phyloP scores from a whole-genome alignment of 2,888 invertebrate species.

The Troides helena region DNA sequence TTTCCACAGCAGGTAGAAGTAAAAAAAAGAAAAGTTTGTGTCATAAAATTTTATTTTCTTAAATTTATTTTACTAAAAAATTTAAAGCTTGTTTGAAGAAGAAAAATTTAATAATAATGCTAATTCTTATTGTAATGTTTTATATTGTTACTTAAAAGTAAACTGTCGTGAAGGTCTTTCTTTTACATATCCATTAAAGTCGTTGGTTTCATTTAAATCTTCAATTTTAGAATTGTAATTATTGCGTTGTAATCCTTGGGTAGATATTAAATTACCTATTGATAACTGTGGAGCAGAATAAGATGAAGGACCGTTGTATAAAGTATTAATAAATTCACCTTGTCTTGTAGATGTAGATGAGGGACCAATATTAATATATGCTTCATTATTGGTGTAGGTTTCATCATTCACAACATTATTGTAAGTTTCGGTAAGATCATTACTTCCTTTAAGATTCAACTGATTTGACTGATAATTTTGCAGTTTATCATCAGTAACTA shows the following conservation, averaged over 20 bases:
- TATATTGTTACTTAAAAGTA: constrained; percentile 39
- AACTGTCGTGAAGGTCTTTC: constrained; percentile 54
- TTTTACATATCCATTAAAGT: constrained; percentile 55
- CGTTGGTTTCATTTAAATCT: constrained; percentile 50
- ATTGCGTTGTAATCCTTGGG: constrained; percentile 39
- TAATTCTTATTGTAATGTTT: no score
- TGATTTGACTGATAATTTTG: constrained; percentile 14
- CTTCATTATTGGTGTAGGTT: neutral
- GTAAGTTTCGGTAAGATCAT: neutral
- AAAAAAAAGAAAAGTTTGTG: neutral
- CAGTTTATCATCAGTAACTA: neutral
- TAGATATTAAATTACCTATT: constrained; percentile 56
- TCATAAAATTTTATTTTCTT: constrained; percentile 1
- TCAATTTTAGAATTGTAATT: constrained; percentile 59
- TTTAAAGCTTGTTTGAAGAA: constrained; percentile 5
- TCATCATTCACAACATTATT: constrained; percentile 11
- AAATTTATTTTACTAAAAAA: constrained; percentile 8
- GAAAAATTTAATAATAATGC: neutral
- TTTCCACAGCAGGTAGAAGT: no score
- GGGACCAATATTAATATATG: constrained; percentile 40
- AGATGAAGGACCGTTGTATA: constrained; percentile 70
- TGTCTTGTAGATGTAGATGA: constrained; percentile 42
- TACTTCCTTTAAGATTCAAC: constrained; percentile 4
- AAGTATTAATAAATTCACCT: constrained; percentile 41
- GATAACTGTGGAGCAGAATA: constrained; percentile 69